phyloP scores from a whole-genome alignment of 2,113 vertebrate species.

The Odontophorus gujanensis region DNA sequence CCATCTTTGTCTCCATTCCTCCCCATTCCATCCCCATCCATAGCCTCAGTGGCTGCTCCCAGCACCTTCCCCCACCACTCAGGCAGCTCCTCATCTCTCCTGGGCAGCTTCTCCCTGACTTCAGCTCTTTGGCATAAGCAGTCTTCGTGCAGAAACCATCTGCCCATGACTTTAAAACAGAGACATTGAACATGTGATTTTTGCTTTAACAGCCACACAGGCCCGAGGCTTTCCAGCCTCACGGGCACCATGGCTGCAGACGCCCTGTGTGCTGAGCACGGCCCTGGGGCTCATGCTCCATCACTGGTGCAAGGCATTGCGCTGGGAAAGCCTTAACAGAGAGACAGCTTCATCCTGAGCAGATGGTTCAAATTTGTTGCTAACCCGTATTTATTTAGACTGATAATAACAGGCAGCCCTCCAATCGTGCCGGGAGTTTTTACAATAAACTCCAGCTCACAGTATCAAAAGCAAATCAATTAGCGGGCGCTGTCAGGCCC shows the following conservation, averaged over 20 bases:
- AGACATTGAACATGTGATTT: accelerated
- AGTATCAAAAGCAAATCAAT: conserved; percentile 7
- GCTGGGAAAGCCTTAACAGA: background rate
- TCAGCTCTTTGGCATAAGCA: accelerated
- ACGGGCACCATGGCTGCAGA: accelerated
- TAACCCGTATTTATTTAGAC: conserved; percentile 41
- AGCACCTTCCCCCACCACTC: accelerated
- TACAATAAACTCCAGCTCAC: background rate
- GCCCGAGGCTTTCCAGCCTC: background rate
- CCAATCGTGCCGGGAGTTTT: background rate
- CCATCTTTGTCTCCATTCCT: too few relatives aligned
- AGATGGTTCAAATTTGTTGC: conserved; percentile 60
- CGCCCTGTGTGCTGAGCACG: accelerated
- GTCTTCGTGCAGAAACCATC: background rate
- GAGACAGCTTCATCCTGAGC: background rate
- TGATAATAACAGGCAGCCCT: conserved; percentile 47
- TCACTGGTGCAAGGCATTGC: accelerated
- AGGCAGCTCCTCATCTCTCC: background rate
- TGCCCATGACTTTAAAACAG: background rate
- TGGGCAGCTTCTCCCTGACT: accelerated
- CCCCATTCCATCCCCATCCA: background rate
- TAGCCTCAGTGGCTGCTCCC: accelerated
- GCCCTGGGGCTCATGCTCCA: background rate
- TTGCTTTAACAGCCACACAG: background rate
- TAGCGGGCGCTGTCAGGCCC: background rate